Evolutionary conservation across 2,113 vertebrate genomes (phyloP).

Genomic region (Dinomys branickii): DNA sequence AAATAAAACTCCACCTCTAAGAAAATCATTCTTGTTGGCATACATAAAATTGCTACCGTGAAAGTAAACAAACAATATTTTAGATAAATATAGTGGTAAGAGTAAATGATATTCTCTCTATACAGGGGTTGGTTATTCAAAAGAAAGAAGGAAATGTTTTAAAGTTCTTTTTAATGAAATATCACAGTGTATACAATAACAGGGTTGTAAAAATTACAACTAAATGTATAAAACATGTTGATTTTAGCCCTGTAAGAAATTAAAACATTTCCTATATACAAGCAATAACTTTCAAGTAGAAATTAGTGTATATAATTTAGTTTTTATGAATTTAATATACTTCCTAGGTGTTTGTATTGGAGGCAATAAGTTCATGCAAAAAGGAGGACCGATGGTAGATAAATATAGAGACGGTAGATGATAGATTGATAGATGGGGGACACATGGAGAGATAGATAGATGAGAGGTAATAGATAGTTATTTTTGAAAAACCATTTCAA

Average conservation of each 20-base stretch:
- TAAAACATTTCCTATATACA: background rate
- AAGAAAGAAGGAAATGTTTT: background rate
- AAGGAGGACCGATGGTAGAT: no score
- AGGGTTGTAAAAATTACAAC: background rate
- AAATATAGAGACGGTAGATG: background rate
- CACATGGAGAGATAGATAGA: background rate
- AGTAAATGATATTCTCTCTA: background rate
- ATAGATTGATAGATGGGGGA: no score
- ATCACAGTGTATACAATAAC: background rate
- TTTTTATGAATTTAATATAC: constrained; percentile 38
- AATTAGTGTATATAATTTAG: background rate
- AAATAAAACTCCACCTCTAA: background rate
- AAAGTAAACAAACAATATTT: background rate
- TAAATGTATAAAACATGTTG: background rate
- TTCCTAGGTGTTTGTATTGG: background rate
- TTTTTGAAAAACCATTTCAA: background rate
- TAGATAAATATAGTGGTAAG: background rate
- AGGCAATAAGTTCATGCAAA: background rate
- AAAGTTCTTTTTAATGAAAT: background rate
- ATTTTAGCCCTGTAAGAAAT: background rate
- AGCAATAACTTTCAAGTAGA: background rate
- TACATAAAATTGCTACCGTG: background rate
- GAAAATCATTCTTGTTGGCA: background rate
- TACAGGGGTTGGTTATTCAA: background rate
- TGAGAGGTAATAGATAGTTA: no score